Percentiles rank a stretch among this genome's conserved stretches.
Evolutionary conservation across 2,888 invertebrate genomes (phyloP).

Genomic region (Plemyria rubiginata): DNA sequence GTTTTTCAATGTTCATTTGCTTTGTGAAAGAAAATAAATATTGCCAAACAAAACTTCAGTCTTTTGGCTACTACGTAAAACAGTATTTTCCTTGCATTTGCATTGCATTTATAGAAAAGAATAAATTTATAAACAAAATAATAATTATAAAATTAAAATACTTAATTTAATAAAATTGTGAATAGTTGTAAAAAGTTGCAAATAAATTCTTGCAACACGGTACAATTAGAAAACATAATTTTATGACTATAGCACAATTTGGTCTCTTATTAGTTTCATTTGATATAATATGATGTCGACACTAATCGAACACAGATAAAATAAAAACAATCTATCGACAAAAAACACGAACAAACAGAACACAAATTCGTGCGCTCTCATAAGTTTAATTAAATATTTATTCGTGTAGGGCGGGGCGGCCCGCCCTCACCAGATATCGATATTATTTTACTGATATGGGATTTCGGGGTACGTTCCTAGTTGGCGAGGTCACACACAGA

Average conservation of each 20-base stretch:
- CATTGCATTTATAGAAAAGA: too few relatives aligned
- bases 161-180: too few relatives aligned
- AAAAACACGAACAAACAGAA: constrained; percentile 53
- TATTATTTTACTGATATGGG: constrained; percentile 79
- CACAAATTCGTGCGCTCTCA: constrained; percentile 65
- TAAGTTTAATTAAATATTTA: constrained; percentile 84
- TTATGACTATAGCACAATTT: too few relatives aligned
- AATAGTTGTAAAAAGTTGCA: too few relatives aligned
- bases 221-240: neutral
- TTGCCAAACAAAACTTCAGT: too few relatives aligned
- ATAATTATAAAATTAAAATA: too few relatives aligned
- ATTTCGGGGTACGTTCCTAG: constrained; percentile 56
- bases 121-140: too few relatives aligned
- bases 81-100: too few relatives aligned
- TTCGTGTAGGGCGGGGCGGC: constrained; percentile 75
- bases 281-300: constrained; percentile 22
- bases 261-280: neutral
- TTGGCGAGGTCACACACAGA: constrained; percentile 18
- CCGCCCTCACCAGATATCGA: constrained; percentile 75
- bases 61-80: too few relatives aligned
- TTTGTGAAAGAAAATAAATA: too few relatives aligned
- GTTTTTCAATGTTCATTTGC: too few relatives aligned
- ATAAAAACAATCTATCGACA: constrained; percentile 43
- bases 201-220: too few relatives aligned
- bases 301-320: constrained; percentile 39